Conservation (phyloP, 1,140 invertebrate genomes). For the Ectropis grisescens region DNA sequence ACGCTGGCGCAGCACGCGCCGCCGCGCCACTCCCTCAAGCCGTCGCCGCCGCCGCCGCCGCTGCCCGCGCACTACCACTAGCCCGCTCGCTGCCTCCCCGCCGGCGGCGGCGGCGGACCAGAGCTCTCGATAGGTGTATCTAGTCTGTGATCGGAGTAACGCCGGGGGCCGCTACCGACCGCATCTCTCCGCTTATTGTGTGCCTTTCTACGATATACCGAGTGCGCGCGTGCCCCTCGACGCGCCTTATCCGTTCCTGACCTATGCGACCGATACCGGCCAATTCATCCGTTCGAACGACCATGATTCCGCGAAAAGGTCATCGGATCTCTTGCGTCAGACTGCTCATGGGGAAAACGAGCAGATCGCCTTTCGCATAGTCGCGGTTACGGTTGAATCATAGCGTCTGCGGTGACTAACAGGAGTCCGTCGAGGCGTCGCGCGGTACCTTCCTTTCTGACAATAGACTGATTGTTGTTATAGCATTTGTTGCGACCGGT, state of each 20-base stretch:
- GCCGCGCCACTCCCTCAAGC: conserved; percentile 26
- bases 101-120: too few species aligned
- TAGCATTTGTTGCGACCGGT: conserved; percentile 67
- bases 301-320: background rate
- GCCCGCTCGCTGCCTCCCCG: conserved; percentile 2
- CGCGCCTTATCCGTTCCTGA: too few species aligned
- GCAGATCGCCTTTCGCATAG: too few species aligned
- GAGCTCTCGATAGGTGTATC: conserved; percentile 63
- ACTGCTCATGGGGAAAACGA: too few species aligned
- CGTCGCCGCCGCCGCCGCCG: conserved; percentile 37
- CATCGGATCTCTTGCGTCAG: too few species aligned
- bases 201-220: conserved; percentile 63
- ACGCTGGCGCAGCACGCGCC: conserved; percentile 64
- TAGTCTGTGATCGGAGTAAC: conserved; percentile 67
- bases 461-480: conserved; percentile 69
- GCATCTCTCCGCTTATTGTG: conserved; percentile 65
- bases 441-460: conserved; percentile 60
- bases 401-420: conserved; percentile 15
- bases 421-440: conserved; percentile 37
- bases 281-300: background rate
- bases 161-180: conserved; percentile 62
- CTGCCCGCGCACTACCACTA: conserved; percentile 31
- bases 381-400: too few species aligned
- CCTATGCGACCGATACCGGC: too few species aligned
- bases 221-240: too few species aligned